A percentile compares a stretch with the other conserved stretches of the same genome.
These are phyloP conservation scores for Excalfactoria chinensis DNA, from an alignment of 2,113 vertebrate species.

Conservation along the genomic window DNA sequence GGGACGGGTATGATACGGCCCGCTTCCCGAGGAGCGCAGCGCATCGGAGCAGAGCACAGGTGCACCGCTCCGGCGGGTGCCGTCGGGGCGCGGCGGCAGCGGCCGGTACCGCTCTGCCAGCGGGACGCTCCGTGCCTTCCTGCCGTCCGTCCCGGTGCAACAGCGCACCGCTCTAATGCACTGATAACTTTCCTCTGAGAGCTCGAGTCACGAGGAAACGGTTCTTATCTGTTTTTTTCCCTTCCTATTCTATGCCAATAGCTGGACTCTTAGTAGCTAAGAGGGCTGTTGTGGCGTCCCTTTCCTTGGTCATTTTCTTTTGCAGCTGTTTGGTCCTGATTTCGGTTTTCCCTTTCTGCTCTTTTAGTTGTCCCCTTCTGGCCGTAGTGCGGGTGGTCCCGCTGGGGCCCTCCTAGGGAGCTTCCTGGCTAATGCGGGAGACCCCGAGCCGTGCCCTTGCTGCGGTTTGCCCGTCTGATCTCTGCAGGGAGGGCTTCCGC, in stretches of 20 bases:
- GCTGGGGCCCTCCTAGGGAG: background rate
- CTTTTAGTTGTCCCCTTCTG: background rate
- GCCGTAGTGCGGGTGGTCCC: background rate
- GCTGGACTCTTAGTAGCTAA: background rate
- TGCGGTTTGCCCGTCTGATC: background rate
- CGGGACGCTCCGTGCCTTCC: too few species aligned
- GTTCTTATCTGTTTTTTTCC: accelerated
- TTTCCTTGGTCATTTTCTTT: background rate
- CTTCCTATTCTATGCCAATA: background rate
- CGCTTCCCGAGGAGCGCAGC: background rate
- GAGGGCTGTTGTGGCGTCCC: background rate
- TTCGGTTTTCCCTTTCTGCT: background rate
- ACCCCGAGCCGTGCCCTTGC: background rate
- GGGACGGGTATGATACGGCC: background rate
- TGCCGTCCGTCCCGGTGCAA: background rate
- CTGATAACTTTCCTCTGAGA: background rate
- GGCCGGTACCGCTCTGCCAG: too few species aligned
- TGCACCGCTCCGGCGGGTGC: background rate
- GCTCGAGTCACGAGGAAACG: background rate
- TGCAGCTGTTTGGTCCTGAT: background rate
- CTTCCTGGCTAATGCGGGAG: background rate
- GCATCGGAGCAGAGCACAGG: accelerated
- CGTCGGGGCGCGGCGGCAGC: background rate
- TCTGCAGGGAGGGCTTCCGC: background rate
- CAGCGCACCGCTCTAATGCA: background rate